phyloP scores from a whole-genome alignment of 2,888 invertebrate species.

The Apeira syringaria region DNA sequence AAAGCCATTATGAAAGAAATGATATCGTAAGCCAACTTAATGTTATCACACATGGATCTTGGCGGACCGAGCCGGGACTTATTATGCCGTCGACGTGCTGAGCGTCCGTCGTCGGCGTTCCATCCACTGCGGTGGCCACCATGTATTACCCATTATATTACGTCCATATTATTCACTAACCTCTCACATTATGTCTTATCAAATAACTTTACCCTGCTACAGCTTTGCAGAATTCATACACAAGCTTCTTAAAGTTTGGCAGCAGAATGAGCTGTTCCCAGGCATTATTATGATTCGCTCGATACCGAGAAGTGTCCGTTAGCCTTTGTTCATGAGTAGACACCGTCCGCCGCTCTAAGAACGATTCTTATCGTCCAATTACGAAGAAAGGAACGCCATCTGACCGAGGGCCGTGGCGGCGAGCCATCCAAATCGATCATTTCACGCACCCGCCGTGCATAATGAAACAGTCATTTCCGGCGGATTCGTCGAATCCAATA shows the following conservation, averaged over 20 bases:
- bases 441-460: slow-evolving; percentile 70
- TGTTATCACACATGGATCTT: slow-evolving; percentile 73
- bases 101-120: slow-evolving; percentile 47
- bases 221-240: too few relatives aligned
- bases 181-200: slow-evolving; percentile 42
- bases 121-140: slow-evolving; percentile 58
- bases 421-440: slow-evolving; percentile 69
- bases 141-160: slow-evolving; percentile 57
- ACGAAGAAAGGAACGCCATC: slow-evolving; percentile 46
- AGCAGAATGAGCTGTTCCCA: slow-evolving; percentile 5
- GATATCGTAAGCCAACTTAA: slow-evolving; percentile 47
- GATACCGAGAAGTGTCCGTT: slow-evolving; percentile 21
- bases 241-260: too few relatives aligned
- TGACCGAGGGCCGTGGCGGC: slow-evolving; percentile 40
- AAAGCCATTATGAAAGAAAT: slow-evolving; percentile 36
- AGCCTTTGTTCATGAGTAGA: slow-evolving; percentile 37
- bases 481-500: slow-evolving; percentile 68
- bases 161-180: slow-evolving; percentile 16
- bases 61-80: slow-evolving; percentile 47
- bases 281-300: slow-evolving; percentile 10
- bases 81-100: slow-evolving; percentile 62
- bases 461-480: slow-evolving; percentile 75
- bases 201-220: too few relatives aligned
- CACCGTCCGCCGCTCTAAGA: slow-evolving; percentile 43
- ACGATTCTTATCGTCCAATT: slow-evolving; percentile 58